phyloP scores from a whole-genome alignment of 2,113 vertebrate species.

The Anguilla japonica region DNA sequence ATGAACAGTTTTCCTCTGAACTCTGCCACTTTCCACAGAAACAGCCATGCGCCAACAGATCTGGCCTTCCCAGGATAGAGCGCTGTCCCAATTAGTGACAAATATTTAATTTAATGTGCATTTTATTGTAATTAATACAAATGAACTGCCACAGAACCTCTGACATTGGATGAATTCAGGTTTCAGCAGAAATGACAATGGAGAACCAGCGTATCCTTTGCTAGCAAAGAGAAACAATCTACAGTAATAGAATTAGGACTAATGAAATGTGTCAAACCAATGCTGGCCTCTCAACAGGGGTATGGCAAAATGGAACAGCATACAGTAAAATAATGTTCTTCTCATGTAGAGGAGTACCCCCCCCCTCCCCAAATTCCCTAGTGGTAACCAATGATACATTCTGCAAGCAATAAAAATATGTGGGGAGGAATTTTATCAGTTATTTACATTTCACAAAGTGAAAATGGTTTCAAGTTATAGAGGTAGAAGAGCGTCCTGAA shows the following conservation, averaged over 20 bases:
- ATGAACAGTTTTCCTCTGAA: constrained; percentile 49
- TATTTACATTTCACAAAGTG: background rate
- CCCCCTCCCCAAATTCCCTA: no score
- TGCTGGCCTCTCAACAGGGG: background rate
- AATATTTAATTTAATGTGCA: background rate
- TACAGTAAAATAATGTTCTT: no score
- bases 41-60: constrained; percentile 45
- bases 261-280: background rate
- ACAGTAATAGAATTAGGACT: background rate
- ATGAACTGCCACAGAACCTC: constrained; percentile 47
- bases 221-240: background rate
- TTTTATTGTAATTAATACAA: background rate
- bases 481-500: no score
- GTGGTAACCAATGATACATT: no score
- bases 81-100: background rate
- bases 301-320: background rate
- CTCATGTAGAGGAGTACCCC: no score
- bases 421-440: no score
- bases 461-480: background rate
- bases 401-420: no score
- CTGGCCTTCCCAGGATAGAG: constrained; percentile 31
- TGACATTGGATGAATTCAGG: background rate
- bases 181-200: background rate
- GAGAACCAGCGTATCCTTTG: background rate
- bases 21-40: constrained; percentile 44